A percentile compares a stretch with the other conserved stretches of the same genome.
These are phyloP conservation scores for Automeris io DNA, from an alignment of 2,888 invertebrate species.

Conservation along the genomic window DNA sequence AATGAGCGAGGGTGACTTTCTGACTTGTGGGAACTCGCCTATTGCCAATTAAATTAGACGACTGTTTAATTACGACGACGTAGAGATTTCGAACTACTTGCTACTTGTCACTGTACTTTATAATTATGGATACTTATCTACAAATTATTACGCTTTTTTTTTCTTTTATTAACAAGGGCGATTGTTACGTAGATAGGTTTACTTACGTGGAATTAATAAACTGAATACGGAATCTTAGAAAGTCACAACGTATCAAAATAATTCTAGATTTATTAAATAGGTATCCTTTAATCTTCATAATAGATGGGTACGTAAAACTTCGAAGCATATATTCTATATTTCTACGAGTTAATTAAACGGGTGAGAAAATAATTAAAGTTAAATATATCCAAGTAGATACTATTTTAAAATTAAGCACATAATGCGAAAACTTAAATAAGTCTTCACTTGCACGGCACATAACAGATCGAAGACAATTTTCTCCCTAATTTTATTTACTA, in stretches of 20 bases:
- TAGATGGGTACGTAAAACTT: no score
- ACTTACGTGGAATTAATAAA: constrained; percentile 35
- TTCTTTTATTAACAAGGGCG: constrained; percentile 3
- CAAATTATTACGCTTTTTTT: constrained; percentile 42
- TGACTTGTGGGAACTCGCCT: constrained; percentile 68
- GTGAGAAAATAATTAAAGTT: no score
- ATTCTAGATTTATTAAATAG: no score
- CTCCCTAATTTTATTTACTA: constrained; percentile 47
- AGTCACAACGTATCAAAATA: background rate
- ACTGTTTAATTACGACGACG: constrained; percentile 62
- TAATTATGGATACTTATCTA: constrained; percentile 52
- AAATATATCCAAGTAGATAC: no score
- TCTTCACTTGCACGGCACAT: constrained; percentile 4
- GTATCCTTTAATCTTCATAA: no score
- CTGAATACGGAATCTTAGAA: no score
- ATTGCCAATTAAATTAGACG: constrained; percentile 74
- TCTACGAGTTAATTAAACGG: no score
- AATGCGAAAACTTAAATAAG: constrained; percentile 2
- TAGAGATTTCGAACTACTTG: constrained; percentile 6
- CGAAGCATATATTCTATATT: no score
- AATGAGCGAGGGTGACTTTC: constrained; percentile 63
- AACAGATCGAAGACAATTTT: constrained; percentile 39
- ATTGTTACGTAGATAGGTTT: constrained; percentile 28
- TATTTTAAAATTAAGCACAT: background rate
- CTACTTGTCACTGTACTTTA: constrained; percentile 29